Base-by-base conservation (phyloP, 1,140 invertebrate genomes). In the Agraylea sexmaculata region DNA sequence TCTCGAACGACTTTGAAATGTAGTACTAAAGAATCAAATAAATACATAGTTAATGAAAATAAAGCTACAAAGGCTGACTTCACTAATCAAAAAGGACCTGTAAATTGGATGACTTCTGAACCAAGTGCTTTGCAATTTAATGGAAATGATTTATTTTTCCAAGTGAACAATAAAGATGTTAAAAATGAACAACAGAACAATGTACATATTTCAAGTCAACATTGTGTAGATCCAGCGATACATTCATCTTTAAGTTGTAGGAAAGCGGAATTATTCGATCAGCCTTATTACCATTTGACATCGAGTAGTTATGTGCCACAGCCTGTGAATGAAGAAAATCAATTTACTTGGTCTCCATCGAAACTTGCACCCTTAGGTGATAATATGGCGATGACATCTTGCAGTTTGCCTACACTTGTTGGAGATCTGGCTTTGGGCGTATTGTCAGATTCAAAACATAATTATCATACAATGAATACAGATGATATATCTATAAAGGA, bases 71-170 rank as follows among this genome's bases (percentile, higher is more conserved):
- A 51, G 30, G 11, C 33, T n/a, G 46, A 50, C 25, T 38, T 22
- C 39, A 27, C 36, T 1, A 34, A 28, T 18, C 49, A 50, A 31
- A 60, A 62, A 43, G 60, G 66, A 2, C 66, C 71, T 0, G 69
- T 77, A 0, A 76, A 76, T 46, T 76, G 74, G 74, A 76, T 75
- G 74, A 74, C 75, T 50, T 69, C 71, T 1, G 70, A 71, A 2
- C 70, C 69, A 42, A 18, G 31, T 22, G 38, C 38, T 21, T 38
- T 13, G 16, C 42, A 43, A 15, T 25, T n/a, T n/a, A n/a, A 40
- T 21, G 37, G 22, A 19, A 36, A 42, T 12, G 46, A 47, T 15
- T 29, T 46, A 12, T 43, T 46, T 41, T 37, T 36, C 17, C 29
- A n/a, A n/a, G n/a, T 32, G 1, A 33, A 38, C 25, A 27, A 37